A percentile compares a stretch with the other conserved stretches of the same genome.
phyloP scores from a whole-genome alignment of 2,888 invertebrate species.

The Nysson spinosus region DNA sequence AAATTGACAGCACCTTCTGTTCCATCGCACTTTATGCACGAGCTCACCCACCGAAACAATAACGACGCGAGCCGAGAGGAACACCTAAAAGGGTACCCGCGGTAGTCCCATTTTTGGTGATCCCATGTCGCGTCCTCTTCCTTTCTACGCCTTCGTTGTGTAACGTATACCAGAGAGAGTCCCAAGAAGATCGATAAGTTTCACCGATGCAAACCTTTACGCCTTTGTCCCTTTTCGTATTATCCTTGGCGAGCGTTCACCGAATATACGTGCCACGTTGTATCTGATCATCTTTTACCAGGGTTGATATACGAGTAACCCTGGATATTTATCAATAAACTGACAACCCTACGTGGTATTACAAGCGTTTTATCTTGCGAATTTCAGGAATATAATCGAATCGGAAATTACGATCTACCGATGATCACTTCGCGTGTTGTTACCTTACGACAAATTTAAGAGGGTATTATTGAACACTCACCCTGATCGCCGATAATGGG shows the following conservation, averaged over 20 bases:
- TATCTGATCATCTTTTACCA: slow-evolving; percentile 32
- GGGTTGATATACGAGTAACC: slow-evolving; percentile 26
- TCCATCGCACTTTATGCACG: slow-evolving; percentile 51
- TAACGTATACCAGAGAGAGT: not conserved
- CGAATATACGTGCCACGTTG: slow-evolving; percentile 29
- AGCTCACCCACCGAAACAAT: slow-evolving; percentile 56
- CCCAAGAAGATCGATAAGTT: slow-evolving; percentile 44
- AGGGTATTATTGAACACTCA: slow-evolving; percentile 23
- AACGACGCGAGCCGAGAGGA: slow-evolving; percentile 47
- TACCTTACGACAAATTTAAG: slow-evolving; percentile 4
- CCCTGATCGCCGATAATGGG: slow-evolving; percentile 80
- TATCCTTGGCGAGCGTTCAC: slow-evolving; percentile 33
- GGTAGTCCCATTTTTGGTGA: slow-evolving; percentile 47
- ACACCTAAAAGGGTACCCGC: slow-evolving; percentile 45
- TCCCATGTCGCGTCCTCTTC: slow-evolving; percentile 24
- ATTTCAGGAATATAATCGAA: slow-evolving; percentile 19
- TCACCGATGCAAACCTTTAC: slow-evolving; percentile 12
- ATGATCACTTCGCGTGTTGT: not conserved
- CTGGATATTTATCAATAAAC: slow-evolving; percentile 40
- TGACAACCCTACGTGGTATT: slow-evolving; percentile 30
- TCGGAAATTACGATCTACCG: slow-evolving; percentile 18
- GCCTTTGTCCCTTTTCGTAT: slow-evolving; percentile 36
- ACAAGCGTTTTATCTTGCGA: slow-evolving; percentile 8
- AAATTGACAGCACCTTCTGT: slow-evolving; percentile 61
- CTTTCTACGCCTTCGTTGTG: not conserved